Base-by-base conservation (phyloP, 2,797 vertebrate genomes). In the Pangasius sanitwongsei region DNA sequence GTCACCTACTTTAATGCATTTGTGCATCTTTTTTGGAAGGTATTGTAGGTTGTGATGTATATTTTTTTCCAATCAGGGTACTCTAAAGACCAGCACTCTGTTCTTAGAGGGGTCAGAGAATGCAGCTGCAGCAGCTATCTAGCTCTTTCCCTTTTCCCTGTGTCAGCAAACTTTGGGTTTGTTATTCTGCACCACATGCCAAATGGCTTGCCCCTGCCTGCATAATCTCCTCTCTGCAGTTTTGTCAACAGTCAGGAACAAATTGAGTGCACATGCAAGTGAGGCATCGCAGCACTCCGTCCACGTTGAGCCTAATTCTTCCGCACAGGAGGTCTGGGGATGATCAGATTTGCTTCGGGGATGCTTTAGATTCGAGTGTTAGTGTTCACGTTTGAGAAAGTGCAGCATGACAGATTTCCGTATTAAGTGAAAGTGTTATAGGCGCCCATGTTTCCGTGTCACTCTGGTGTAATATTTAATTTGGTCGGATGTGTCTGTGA, bases 171-270 rank as follows among this genome's bases (percentile, higher is more conserved):
- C 91, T 90, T 63, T 85, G 75, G 77, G 92, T 89, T 92, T 93
- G 90, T 92, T 91, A 91, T 92, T 89, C 85, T 89, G 86, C 90
- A 87, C 83, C 80, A 90, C 88, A 81, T 92, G 91, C 93, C 92
- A 89, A 88, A 89, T 87, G 87, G 92, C 93, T 92, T 94, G 93
- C 89, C 93, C 78, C 92, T 91, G 91, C 93, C 92, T 94, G 93
- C 88, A 92, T 93, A 93, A 94, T 93, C 92, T 92, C 91, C 83
- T 16, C 65, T 85, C 89, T 91, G 83, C 74, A 57, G 86, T 89
- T 94, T 93, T 93, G 91, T 94, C 91, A 94, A 92, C 92, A 93
- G 83, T 87, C 85, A 89, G 80, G 92, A 92, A 92, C 91, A 93
- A 94, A 93, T 92, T 92, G 90, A 91, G 90, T 86, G 80, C 90